A percentile compares a stretch with the other conserved stretches of the same genome.
These are phyloP conservation scores for Rhizoglyphus robini DNA, from an alignment of 1,140 invertebrate genomes.

Conservation along the genomic window DNA sequence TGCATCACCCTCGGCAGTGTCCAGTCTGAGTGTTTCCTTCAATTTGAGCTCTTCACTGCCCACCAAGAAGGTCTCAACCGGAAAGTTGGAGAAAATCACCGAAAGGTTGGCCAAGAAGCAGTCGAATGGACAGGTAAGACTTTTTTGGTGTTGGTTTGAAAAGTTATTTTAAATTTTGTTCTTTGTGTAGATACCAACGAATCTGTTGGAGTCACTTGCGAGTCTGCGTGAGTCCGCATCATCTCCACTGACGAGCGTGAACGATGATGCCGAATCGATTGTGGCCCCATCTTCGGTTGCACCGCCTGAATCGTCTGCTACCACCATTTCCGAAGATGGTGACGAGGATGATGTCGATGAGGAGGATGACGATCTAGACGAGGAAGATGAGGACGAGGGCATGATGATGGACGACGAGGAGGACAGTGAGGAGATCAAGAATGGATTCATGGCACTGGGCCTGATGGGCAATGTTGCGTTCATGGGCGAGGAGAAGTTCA, in stretches of 20 bases:
- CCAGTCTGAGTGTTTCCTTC: neutral
- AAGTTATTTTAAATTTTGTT: neutral
- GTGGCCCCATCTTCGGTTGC: neutral
- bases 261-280: neutral
- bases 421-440: neutral
- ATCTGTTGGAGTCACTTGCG: neutral
- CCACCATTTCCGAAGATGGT: neutral
- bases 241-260: neutral
- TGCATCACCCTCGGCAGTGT: neutral
- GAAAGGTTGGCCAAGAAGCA: neutral
- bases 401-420: neutral
- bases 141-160: neutral
- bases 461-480: conserved; percentile 14
- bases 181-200: neutral
- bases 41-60: neutral
- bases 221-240: neutral
- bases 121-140: neutral
- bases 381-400: neutral
- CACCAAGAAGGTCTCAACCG: neutral
- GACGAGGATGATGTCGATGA: conserved; percentile 7
- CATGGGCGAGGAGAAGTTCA: conserved; percentile 9
- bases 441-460: conserved; percentile 3
- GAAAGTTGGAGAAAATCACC: conserved; percentile 1
- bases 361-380: neutral
- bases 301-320: neutral